Base-by-base conservation (phyloP, 2,113 vertebrate genomes). In the Anhinga rufa region DNA sequence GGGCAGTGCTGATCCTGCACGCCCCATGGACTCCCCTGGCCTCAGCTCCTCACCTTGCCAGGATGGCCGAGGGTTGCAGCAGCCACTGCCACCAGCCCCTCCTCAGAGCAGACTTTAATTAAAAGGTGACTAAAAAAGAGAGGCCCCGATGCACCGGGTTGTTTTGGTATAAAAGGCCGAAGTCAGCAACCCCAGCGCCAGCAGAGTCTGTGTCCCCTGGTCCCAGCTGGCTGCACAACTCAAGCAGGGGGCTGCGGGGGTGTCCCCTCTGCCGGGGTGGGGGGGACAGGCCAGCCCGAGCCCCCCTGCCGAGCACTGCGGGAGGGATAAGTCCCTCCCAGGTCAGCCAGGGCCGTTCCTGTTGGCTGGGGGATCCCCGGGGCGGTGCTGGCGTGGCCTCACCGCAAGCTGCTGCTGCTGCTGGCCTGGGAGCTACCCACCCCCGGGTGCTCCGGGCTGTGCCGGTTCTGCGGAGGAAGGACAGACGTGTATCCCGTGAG, bases 361-460 rank as follows among this genome's bases (percentile, higher is more conserved):
- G 0, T 3, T 1, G 18, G 65, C 70, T 1, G 5, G 70, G 65
- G 76, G 25, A 9, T 72, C 31, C 82, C 92, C 0, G 3, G 72
- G 52, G 60, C 0, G 0, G 36, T 1, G 5, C 80, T 0, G 11
- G 60, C 0, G 1, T 2, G 4, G 82, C 36, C 96, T 98, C 98
- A 99, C 97, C 99, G 99, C 79, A 99, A 98, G 96, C 99, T 99
- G 98, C 98, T 99, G 96, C 98, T 98, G 96, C 99, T 99, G 98
- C 99, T 99, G 95, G 99, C 99, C 95, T 99, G 99, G 92, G 99
- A 99, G 96, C 99, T 98, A 95, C 99, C 98, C 92, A 99, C 98
- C 13, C 99, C 98, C 0, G 99, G 99, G 84, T 99, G 99, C 96
- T 99, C 99, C 0, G 99, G 99, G 98, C 99, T 99, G 97, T 99